Percentiles rank a stretch among this genome's conserved stretches.
phyloP scores from a whole-genome alignment of 2,888 invertebrate genomes.

The Cylindroiulus punctatus region DNA sequence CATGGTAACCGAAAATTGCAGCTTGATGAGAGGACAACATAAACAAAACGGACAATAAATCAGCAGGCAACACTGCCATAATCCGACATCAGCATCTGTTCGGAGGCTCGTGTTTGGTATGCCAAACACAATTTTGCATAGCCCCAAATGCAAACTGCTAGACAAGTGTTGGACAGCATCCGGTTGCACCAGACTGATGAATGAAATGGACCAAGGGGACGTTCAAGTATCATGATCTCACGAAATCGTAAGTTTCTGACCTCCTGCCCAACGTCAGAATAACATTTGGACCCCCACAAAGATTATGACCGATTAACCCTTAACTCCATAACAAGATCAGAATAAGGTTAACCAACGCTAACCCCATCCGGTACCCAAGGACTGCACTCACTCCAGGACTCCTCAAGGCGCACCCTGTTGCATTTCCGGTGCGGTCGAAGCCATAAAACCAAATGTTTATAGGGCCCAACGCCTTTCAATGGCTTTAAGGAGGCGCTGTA shows the following conservation, averaged over 20 bases:
- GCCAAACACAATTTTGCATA: background rate
- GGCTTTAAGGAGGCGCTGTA: conserved; percentile 25
- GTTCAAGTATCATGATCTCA: too few relatives aligned
- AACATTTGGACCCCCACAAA: background rate
- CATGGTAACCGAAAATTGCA: background rate
- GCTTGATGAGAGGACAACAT: conserved; percentile 13
- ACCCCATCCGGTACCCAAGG: background rate
- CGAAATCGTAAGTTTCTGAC: too few relatives aligned
- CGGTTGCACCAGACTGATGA: background rate
- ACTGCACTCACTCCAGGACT: background rate
- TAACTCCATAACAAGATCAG: background rate
- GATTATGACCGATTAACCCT: background rate
- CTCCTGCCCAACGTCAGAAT: too few relatives aligned
- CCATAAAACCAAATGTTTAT: conserved; percentile 27
- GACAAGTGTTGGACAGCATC: too few relatives aligned
- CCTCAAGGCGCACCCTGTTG: background rate
- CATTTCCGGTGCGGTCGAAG: conserved; percentile 7
- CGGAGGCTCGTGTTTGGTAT: background rate
- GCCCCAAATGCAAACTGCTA: background rate
- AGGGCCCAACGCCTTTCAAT: conserved; percentile 7
- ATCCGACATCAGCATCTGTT: too few relatives aligned
- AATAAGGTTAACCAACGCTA: background rate
- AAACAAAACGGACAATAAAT: background rate
- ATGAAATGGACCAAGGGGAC: too few relatives aligned
- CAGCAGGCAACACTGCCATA: background rate